phyloP scores from a whole-genome alignment of 2,113 vertebrate species.

The Bubo scandiacus region DNA sequence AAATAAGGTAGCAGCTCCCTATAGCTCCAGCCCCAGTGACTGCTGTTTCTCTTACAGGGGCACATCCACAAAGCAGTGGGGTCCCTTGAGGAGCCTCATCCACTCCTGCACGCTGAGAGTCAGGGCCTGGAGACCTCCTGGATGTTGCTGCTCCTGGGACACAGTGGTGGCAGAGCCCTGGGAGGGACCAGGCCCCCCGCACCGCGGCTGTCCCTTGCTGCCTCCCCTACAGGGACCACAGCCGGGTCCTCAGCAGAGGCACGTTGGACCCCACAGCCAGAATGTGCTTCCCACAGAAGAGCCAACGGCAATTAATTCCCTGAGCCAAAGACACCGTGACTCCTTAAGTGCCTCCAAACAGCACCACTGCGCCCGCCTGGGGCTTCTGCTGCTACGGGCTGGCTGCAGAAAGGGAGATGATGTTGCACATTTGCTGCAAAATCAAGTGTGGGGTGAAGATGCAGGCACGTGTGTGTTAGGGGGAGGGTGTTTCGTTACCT shows the following conservation, averaged over 20 bases:
- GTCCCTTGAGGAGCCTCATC: neutral
- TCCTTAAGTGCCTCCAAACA: neutral
- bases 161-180: accelerated
- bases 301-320: neutral
- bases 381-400: accelerated
- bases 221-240: neutral
- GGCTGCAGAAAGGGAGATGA: neutral
- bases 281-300: neutral
- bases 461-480: accelerated
- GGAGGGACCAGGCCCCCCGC: neutral
- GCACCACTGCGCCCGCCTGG: neutral
- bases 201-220: neutral
- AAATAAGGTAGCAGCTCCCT: neutral
- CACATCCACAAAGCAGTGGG: neutral
- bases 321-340: accelerated
- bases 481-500: neutral
- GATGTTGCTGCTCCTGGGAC: too few relatives aligned
- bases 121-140: neutral
- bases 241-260: too few relatives aligned
- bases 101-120: neutral
- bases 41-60: neutral
- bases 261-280: neutral
- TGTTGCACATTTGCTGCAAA: neutral
- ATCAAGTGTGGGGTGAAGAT: neutral
- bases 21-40: neutral